A percentile compares a stretch with the other conserved stretches of the same genome.
phyloP scores from a whole-genome alignment of 1,140 invertebrate genomes.

The Melitaea cinxia region DNA sequence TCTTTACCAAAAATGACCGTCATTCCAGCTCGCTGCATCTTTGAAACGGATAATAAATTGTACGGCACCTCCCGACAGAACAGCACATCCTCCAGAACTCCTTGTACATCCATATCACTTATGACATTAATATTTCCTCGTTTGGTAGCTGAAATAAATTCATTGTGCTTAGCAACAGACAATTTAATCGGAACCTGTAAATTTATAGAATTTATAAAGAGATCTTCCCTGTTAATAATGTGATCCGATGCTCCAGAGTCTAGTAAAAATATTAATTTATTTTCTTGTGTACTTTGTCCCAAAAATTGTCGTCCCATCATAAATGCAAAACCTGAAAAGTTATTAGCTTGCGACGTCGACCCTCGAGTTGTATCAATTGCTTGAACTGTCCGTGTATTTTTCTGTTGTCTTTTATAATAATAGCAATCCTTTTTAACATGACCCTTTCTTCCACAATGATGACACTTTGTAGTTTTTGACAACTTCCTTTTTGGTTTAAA shows the following conservation, averaged over 20 bases:
- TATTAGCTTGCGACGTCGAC: slow-evolving; percentile 15
- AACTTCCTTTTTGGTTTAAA: neutral
- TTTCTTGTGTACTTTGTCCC: slow-evolving; percentile 2
- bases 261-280: slow-evolving; percentile 45
- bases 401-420: slow-evolving; percentile 36
- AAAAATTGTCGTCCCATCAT: slow-evolving; percentile 35
- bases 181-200: neutral
- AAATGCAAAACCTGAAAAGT: slow-evolving; percentile 36
- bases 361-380: slow-evolving; percentile 5
- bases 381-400: neutral
- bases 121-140: neutral
- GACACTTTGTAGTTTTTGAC: neutral
- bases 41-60: neutral
- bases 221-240: neutral
- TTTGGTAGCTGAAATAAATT: neutral
- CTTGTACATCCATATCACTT: neutral
- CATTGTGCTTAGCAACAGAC: neutral
- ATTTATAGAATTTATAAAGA: neutral
- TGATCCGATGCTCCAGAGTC: slow-evolving; percentile 49
- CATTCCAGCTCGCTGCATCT: neutral
- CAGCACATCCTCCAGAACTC: neutral
- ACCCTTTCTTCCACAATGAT: neutral
- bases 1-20: neutral
- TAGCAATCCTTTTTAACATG: slow-evolving; percentile 34
- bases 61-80: neutral